Percentiles rank a stretch among this genome's conserved stretches.
Evolutionary conservation across 2,888 invertebrate species (phyloP).

Genomic region (Axea sp.): DNA sequence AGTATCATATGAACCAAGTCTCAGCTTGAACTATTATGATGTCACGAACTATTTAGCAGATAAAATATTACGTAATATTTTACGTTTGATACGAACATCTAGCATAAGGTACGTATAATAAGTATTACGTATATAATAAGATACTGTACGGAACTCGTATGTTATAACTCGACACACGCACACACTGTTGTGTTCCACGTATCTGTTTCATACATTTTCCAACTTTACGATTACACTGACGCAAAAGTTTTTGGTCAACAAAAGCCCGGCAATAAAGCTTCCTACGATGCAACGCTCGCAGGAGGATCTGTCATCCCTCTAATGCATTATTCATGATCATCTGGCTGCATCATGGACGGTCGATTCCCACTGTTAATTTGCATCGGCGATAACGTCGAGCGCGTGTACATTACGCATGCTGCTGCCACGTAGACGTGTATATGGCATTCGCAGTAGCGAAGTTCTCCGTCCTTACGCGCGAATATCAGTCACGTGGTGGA

Average conservation of each 20-base stretch:
- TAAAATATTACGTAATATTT: no score
- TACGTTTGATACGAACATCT: no score
- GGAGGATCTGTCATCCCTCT: conserved; percentile 68
- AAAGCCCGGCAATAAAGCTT: background rate
- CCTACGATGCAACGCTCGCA: conserved; percentile 29
- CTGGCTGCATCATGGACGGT: conserved; percentile 68
- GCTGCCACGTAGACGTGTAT: conserved; percentile 52
- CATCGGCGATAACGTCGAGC: conserved; percentile 68
- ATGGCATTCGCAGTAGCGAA: conserved; percentile 42
- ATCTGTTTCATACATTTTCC: no score
- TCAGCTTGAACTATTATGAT: no score
- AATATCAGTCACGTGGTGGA: conserved; percentile 52
- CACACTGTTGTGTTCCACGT: no score
- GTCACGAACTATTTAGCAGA: no score
- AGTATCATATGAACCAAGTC: no score
- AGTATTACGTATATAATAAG: no score
- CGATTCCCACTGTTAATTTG: conserved; percentile 72
- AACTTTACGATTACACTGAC: no score
- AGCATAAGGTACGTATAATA: no score
- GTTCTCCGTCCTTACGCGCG: conserved; percentile 11
- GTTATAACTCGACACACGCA: no score
- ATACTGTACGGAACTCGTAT: no score
- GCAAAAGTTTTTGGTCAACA: background rate
- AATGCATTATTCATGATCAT: conserved; percentile 71
- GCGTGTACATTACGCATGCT: conserved; percentile 57